Percentiles rank a stretch among this genome's conserved stretches.
Evolutionary conservation across 2,888 invertebrate genomes (phyloP).

Genomic region (Mythimna lalbum): DNA sequence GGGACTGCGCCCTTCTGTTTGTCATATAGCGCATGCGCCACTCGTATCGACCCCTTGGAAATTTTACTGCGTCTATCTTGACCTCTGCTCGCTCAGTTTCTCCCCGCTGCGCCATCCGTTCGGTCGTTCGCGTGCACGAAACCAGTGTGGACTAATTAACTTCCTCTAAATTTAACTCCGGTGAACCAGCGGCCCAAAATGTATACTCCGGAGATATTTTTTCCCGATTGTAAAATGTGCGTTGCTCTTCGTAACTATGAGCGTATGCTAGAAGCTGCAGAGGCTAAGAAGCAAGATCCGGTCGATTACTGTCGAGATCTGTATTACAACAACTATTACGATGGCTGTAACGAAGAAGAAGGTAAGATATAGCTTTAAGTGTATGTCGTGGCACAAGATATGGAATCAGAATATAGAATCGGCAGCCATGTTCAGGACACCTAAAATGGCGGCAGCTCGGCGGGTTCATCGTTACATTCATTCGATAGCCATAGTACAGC

Average conservation of each 20-base stretch:
- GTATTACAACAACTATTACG: conserved; percentile 23
- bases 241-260: conserved; percentile 38
- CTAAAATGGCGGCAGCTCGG: background rate
- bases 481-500: background rate
- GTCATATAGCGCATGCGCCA: conserved; percentile 33
- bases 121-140: conserved; percentile 23
- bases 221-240: conserved; percentile 38
- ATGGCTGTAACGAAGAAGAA: conserved; percentile 42
- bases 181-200: too few species aligned
- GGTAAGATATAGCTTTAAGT: conserved; percentile 23
- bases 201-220: conserved; percentile 38
- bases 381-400: background rate
- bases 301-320: conserved; percentile 29
- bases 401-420: too few species aligned
- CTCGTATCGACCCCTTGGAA: conserved; percentile 36
- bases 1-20: background rate
- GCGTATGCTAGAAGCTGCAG: conserved; percentile 19
- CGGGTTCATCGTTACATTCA: background rate
- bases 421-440: background rate
- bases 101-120: conserved; percentile 3
- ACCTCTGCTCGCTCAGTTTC: conserved; percentile 17
- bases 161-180: conserved; percentile 7
- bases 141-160: background rate
- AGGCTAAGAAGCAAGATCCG: conserved; percentile 29
- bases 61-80: conserved; percentile 22